Evolutionary conservation across 2,113 vertebrate species (phyloP).

Genomic region (Nesoenas mayeri): DNA sequence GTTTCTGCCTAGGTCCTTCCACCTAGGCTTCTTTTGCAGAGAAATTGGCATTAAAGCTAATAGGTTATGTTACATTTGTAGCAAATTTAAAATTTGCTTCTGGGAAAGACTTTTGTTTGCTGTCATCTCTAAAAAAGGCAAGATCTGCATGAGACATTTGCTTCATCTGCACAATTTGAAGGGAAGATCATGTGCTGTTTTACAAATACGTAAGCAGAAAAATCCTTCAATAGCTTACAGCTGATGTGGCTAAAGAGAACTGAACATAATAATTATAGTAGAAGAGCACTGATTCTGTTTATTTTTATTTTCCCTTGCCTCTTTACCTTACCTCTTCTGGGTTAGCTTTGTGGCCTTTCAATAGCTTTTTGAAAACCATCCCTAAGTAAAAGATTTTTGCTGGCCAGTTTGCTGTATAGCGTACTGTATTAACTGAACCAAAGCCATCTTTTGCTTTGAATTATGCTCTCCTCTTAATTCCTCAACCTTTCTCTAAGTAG

Average conservation of each 20-base stretch:
- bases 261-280: not conserved
- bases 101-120: not conserved
- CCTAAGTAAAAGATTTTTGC: not conserved
- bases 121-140: not conserved
- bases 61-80: not conserved
- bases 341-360: not conserved
- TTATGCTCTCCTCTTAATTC: not conserved
- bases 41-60: not conserved
- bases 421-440: not conserved
- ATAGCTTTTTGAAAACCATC: not conserved
- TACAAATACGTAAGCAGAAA: not conserved
- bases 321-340: not conserved
- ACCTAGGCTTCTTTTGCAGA: not conserved
- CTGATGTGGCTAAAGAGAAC: not conserved
- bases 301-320: not conserved
- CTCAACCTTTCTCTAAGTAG: not conserved
- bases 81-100: not conserved
- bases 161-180: not conserved
- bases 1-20: not conserved
- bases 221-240: not conserved
- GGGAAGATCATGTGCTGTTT: not conserved
- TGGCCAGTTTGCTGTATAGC: not conserved
- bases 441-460: not conserved
- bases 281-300: not conserved
- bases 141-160: not conserved